phyloP scores from a whole-genome alignment of 2,113 vertebrate genomes.

The Malurus alboscapulatus region DNA sequence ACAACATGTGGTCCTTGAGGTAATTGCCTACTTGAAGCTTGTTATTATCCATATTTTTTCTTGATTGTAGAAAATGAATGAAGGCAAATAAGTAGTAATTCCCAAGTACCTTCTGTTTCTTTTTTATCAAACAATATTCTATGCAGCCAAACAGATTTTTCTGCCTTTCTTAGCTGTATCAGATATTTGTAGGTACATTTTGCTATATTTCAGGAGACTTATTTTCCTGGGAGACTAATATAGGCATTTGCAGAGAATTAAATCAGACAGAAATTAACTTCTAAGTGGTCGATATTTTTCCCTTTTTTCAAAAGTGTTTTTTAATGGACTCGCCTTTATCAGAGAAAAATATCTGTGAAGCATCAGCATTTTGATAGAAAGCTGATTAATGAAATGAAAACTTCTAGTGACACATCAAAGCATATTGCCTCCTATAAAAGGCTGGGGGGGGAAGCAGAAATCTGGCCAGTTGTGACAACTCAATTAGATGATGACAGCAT shows the following conservation, averaged over 20 bases:
- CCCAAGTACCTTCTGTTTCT: not conserved
- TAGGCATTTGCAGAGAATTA: not conserved
- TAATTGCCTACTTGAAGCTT: not conserved
- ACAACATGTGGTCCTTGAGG: not conserved
- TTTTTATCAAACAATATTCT: not conserved
- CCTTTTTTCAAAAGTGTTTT: not conserved
- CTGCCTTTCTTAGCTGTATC: not conserved
- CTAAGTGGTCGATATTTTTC: not conserved
- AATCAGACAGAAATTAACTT: not conserved
- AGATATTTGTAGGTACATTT: not conserved
- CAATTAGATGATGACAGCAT: not conserved
- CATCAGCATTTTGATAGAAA: not conserved
- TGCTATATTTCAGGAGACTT: not conserved
- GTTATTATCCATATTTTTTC: not conserved
- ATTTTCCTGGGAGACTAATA: not conserved
- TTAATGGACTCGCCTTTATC: not conserved
- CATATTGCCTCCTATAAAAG: not conserved
- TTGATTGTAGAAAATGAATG: not conserved
- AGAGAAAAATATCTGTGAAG: not conserved
- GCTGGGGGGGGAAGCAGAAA: accelerated
- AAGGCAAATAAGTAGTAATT: not conserved
- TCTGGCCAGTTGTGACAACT: not conserved
- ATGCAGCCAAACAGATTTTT: not conserved
- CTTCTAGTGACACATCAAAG: not conserved
- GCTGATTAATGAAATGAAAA: not conserved